Conservation (phyloP, 2,113 vertebrate genomes). For the Petaurus breviceps region DNA sequence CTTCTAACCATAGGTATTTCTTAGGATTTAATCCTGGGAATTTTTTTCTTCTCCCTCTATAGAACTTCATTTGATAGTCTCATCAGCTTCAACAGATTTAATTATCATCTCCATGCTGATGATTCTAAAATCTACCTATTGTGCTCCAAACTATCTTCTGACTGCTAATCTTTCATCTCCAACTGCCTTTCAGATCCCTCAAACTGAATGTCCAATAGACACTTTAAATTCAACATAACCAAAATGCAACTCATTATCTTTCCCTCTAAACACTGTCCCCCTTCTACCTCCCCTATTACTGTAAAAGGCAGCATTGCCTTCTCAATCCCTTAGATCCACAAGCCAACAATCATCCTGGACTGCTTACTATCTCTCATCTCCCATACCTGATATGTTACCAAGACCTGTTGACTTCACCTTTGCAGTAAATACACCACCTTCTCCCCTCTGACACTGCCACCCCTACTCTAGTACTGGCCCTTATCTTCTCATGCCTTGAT, state of each 20-base stretch:
- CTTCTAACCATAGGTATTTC: too few relatives aligned
- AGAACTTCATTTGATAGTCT: too few relatives aligned
- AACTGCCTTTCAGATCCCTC: too few relatives aligned
- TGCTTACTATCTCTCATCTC: not conserved
- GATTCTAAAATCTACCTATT: too few relatives aligned
- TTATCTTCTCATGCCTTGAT: not conserved
- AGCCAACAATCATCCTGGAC: not conserved
- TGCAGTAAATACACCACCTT: not conserved
- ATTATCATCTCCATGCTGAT: too few relatives aligned
- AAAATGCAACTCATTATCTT: not conserved
- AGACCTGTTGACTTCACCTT: not conserved
- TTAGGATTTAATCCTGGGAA: too few relatives aligned
- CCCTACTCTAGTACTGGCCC: not conserved
- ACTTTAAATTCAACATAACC: not conserved
- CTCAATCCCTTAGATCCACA: not conserved
- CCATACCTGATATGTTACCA: not conserved
- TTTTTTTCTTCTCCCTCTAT: too few relatives aligned
- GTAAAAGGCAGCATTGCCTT: not conserved
- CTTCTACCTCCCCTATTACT: not conserved
- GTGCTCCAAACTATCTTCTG: too few relatives aligned
- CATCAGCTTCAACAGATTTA: too few relatives aligned
- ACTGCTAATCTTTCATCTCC: too few relatives aligned
- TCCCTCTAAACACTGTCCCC: not conserved
- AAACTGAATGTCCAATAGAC: too few relatives aligned
- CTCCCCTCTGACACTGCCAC: not conserved